phyloP scores from a whole-genome alignment of 2,113 vertebrate species.

The Loxodonta africana region DNA sequence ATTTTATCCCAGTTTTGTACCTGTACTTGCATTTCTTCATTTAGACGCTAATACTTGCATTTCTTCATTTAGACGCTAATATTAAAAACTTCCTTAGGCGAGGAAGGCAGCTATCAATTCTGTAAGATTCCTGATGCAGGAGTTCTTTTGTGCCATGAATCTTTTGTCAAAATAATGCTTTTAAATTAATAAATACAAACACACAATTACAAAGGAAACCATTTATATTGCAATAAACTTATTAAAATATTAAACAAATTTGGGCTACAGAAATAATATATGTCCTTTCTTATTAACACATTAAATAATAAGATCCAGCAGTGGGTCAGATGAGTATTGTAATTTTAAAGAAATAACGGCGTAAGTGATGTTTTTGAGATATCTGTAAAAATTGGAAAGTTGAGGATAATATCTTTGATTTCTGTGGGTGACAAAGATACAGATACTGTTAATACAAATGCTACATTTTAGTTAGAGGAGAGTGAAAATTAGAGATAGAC shows the following conservation, averaged over 20 bases:
- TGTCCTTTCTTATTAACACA: conserved; percentile 13
- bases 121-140: not conserved
- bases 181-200: conserved; percentile 41
- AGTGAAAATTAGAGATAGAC: conserved; percentile 17
- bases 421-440: conserved; percentile 24
- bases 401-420: not conserved
- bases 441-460: not conserved
- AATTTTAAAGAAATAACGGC: not conserved
- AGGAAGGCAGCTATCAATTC: not conserved
- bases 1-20: conserved; percentile 10
- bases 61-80: conserved; percentile 3
- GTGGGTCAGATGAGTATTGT: not conserved
- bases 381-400: not conserved
- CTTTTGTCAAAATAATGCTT: conserved; percentile 47
- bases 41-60: not conserved
- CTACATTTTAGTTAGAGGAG: not conserved
- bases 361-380: conserved; percentile 44
- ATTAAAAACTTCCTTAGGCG: conserved; percentile 11
- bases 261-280: not conserved
- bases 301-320: not conserved
- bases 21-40: not conserved
- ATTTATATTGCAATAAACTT: not conserved
- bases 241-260: conserved; percentile 42
- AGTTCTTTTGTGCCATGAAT: conserved; percentile 16
- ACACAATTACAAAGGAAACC: not conserved